These are phyloP conservation scores for Microcebus jonahi DNA, from an alignment of 2,113 vertebrate genomes.

Conservation along the genomic window DNA sequence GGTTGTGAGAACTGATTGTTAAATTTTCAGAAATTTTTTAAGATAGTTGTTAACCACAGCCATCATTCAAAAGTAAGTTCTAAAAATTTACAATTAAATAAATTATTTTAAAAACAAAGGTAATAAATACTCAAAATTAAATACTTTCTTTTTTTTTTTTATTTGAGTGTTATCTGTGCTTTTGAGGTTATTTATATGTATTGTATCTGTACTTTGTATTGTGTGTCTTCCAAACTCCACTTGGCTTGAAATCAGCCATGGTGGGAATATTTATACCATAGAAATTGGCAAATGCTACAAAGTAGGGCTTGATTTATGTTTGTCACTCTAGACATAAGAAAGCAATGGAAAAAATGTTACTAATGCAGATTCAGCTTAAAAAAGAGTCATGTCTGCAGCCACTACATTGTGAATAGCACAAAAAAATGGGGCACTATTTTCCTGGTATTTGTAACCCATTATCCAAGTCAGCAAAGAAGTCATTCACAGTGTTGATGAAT, in stretches of 20 bases:
- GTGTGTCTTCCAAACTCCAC: neutral
- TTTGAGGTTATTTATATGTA: neutral
- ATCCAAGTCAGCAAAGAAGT: neutral
- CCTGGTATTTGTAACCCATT: neutral
- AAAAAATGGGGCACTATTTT: neutral
- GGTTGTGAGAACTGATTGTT: neutral
- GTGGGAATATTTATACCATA: neutral
- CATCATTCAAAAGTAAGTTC: neutral
- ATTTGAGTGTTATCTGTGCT: neutral
- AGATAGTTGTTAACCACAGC: neutral
- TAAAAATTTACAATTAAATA: neutral
- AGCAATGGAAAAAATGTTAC: neutral
- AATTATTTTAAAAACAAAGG: neutral
- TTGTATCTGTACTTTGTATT: neutral
- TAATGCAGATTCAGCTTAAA: neutral
- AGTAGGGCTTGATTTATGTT: neutral
- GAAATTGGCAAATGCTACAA: neutral
- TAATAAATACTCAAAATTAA: neutral
- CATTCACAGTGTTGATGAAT: neutral
- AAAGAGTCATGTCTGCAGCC: neutral
- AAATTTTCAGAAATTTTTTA: neutral
- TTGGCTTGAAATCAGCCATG: neutral
- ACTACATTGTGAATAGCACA: neutral
- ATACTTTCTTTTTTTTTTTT: neutral
- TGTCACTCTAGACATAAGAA: neutral